A percentile compares a stretch with the other conserved stretches of the same genome.
Conservation (phyloP, 2,797 vertebrate species). For the Thripadectes ignobilis region DNA sequence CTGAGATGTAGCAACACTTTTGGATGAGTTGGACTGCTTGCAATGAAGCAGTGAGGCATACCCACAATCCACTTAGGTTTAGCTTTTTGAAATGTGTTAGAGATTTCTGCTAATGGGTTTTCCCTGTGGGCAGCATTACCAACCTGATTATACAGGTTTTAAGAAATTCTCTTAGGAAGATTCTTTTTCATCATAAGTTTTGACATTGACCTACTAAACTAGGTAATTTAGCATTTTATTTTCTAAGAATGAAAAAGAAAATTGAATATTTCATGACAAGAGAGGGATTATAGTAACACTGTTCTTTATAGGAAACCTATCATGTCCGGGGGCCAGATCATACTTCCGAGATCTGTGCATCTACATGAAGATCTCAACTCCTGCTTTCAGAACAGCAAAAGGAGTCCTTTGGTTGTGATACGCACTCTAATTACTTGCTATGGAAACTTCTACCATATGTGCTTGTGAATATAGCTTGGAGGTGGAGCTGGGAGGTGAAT, state of each 20-base stretch:
- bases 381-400: not conserved
- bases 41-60: not conserved
- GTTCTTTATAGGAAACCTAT: conserved; percentile 41
- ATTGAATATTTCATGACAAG: conserved; percentile 67
- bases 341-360: not conserved
- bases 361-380: not conserved
- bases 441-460: not conserved
- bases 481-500: not conserved
- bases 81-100: conserved; percentile 55
- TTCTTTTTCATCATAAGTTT: conserved; percentile 68
- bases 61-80: conserved; percentile 51
- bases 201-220: conserved; percentile 66
- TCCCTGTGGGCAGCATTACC: conserved; percentile 71
- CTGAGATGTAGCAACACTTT: not conserved
- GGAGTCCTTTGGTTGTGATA: not conserved
- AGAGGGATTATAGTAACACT: conserved; percentile 57
- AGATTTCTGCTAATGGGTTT: conserved; percentile 70
- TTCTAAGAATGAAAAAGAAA: conserved; percentile 63
- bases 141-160: conserved; percentile 67
- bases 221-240: conserved; percentile 69
- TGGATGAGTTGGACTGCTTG: not conserved
- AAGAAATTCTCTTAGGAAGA: conserved; percentile 65
- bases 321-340: conserved; percentile 17
- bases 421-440: not conserved
- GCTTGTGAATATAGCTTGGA: not conserved